Base-by-base conservation (phyloP, 2,888 invertebrate species). In the Ophion slaviceki region DNA sequence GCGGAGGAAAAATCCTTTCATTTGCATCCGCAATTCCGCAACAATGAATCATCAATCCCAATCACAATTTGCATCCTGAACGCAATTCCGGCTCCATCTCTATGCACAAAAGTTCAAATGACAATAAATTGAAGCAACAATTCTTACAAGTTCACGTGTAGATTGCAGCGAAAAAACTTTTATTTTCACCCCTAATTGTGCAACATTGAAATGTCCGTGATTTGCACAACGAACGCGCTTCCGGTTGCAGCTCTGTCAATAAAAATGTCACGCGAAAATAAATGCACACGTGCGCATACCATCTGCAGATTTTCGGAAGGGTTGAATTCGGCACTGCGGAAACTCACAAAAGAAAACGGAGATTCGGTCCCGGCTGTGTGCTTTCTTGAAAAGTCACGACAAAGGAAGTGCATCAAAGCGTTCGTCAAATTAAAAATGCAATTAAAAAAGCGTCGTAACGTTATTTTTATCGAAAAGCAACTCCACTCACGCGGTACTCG, bases 361-460 rank as follows among this genome's bases (percentile, higher is more conserved):
- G 53, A 53, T 53, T 53, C 57, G 28, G 17, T 47, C 7, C 40
- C 14, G 17, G 70, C 64, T n/a, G 88, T 85, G 78, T 72, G 74
- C 62, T 62, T 74, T 24, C 74, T 45, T 62, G 62, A 62, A 45
- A 74, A 62, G 53, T 88, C 88, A 87, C 87, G 67, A 84, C 57
- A 88, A 80, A 88, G 88, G 90, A 91, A 91, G 57, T 89, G 90
- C 92, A 90, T 93, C 92, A 92, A 92, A 92, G 91, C 70, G 61
- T 92, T 91, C 92, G 91, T 92, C 93, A 92, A 93, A 93, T 93
- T 93, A 93, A 93, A 93, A 93, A 93, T 91, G 92, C 92, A 93
- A 93, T 93, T 92, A 92, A 92, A 92, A 93, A 92, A 92, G 91
- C 91, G 90, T 90, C 90, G 90, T 89, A 89, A 75, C 87, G 86